Conservation (phyloP, 2,797 vertebrate genomes). For the Tangara arthus region DNA sequence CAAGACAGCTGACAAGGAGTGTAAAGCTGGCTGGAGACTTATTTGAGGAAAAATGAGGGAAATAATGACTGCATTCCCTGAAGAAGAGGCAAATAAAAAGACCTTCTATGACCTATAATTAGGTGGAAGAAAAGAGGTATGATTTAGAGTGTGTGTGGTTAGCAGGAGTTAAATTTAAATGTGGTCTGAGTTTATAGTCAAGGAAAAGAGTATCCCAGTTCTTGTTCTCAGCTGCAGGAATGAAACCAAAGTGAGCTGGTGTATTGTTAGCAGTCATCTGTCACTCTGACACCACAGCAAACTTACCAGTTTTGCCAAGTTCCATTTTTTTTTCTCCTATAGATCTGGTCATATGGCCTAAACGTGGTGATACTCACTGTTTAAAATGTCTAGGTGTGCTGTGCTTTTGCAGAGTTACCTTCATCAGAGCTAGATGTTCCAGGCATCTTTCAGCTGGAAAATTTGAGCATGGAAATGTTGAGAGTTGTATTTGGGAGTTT, state of each 20-base stretch:
- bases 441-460: not conserved
- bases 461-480: not conserved
- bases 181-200: not conserved
- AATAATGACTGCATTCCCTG: not conserved
- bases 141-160: slow-evolving; percentile 7
- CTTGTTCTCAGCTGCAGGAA: slow-evolving; percentile 4
- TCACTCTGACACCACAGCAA: not conserved
- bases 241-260: not conserved
- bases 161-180: slow-evolving; percentile 44
- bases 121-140: not conserved
- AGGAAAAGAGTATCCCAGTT: not conserved
- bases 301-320: not conserved
- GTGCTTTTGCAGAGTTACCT: not conserved
- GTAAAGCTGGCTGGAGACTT: not conserved
- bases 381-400: not conserved
- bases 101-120: not conserved
- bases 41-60: not conserved
- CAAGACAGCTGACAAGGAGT: slow-evolving; percentile 15
- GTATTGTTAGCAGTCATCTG: not conserved
- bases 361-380: rapidly evolving
- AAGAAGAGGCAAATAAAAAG: not conserved
- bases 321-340: not conserved
- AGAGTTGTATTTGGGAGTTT: not conserved
- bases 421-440: not conserved
- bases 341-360: not conserved